Base-by-base conservation (phyloP, 2,113 vertebrate species). In the Calypte anna region DNA sequence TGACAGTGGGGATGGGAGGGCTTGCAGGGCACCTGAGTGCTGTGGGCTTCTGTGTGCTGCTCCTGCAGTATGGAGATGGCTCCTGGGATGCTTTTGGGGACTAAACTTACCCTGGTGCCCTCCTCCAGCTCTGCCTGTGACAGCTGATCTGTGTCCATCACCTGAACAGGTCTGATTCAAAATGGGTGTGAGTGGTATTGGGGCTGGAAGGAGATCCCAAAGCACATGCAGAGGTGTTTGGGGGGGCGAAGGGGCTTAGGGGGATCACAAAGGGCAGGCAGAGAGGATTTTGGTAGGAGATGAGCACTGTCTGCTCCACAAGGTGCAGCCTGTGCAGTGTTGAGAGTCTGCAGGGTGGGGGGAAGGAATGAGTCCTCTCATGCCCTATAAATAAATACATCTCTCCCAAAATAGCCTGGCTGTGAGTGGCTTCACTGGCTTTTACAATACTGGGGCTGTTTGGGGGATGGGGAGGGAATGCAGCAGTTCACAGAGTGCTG, bases 351-450 rank as follows among this genome's bases (percentile, higher is more conserved):
- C 40, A 40, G 40, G 40, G 11, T 40, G 40, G 40, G 40, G 40
- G 7, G 46, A 48, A 48, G 46, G 46, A 48, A 20, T 21, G 19
- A 19, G 15, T 46, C 16, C 16, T 95, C 53, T 80, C 2, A 15
- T 82, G 88, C 40, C 82, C 74, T 95, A 91, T 82, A 93, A 93
- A 91, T 82, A 93, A 93, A 96, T 90, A 85, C 1, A 7, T 22
- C 14, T 93, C 68, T 95, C 90, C 80, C 90, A 88, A 90, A 93
- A 96, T 94, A 97, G 96, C 73, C 85, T 75, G 87, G 28, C 75
- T 90, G 63, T 0, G 13, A 63, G 69, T 31, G 72, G 44, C 79
- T 80, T 48, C 78, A 74, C 53, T 76, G 53, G 72, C 33, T 95
- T 82, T 86, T 81, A 90, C 95, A 96, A 95, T 96, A 93, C 68